Conservation (phyloP, 2,888 invertebrate species). For the Molanna angustata region DNA sequence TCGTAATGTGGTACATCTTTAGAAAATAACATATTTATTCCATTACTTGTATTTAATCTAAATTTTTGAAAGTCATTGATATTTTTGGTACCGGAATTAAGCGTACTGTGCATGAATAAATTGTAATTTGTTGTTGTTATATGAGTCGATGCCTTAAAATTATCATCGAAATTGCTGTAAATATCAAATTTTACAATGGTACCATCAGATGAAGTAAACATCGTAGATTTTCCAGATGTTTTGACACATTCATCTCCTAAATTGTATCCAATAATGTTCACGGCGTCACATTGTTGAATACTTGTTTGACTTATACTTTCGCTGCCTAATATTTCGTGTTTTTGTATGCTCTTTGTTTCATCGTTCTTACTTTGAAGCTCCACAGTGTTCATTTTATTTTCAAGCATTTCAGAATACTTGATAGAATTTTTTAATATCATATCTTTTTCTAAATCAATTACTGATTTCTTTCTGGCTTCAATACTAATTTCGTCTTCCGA, state of each 20-base stretch:
- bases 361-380: no score
- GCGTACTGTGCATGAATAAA: constrained; percentile 31
- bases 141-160: constrained; percentile 36
- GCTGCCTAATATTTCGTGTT: no score
- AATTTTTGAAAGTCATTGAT: constrained; percentile 34
- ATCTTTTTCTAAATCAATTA: constrained; percentile 41
- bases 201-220: constrained; percentile 48
- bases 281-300: background rate
- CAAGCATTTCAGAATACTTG: constrained; percentile 41
- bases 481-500: no score
- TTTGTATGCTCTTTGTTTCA: no score
- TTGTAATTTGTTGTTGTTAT: constrained; percentile 39
- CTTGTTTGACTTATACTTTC: background rate
- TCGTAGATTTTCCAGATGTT: constrained; percentile 47
- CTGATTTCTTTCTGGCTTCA: no score
- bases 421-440: constrained; percentile 49
- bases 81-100: constrained; percentile 38
- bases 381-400: constrained; percentile 38
- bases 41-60: constrained; percentile 10
- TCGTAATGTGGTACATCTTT: background rate
- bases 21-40: constrained; percentile 15
- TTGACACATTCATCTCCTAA: constrained; percentile 48
- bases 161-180: constrained; percentile 7
- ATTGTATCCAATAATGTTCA: constrained; percentile 44
- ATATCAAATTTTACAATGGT: constrained; percentile 33